Evolutionary conservation across 2,113 vertebrate genomes (phyloP).

Genomic region (Toxostoma redivivum): DNA sequence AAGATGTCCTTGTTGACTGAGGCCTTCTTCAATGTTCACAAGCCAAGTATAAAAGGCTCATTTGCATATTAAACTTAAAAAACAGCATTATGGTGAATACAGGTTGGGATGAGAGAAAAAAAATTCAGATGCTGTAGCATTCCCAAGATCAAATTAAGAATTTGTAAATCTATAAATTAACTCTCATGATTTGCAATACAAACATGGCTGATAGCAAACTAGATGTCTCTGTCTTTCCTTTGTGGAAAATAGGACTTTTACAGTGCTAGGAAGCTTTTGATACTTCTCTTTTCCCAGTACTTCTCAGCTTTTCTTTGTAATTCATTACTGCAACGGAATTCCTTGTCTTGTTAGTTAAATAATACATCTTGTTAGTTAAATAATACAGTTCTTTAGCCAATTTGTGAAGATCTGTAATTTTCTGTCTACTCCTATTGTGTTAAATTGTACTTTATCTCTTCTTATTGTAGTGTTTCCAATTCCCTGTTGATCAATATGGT

Average conservation of each 20-base stretch:
- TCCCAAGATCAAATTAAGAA: not conserved
- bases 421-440: not conserved
- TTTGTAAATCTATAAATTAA: not conserved
- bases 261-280: not conserved
- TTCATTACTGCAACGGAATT: not conserved
- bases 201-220: not conserved
- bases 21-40: not conserved
- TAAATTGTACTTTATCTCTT: not conserved
- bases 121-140: not conserved
- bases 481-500: not conserved
- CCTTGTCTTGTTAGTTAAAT: not conserved
- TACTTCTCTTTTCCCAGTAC: not conserved
- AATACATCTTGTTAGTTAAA: not conserved
- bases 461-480: not conserved
- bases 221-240: not conserved
- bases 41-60: not conserved
- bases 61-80: not conserved
- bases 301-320: not conserved
- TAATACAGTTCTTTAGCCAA: not conserved
- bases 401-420: slow-evolving; percentile 13
- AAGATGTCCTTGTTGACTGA: not conserved
- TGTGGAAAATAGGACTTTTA: not conserved
- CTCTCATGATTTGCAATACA: not conserved
- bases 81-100: not conserved
- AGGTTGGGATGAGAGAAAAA: not conserved